phyloP scores from a whole-genome alignment of 23 tunicate genomes.

The Clavelina lepadiformis region DNA sequence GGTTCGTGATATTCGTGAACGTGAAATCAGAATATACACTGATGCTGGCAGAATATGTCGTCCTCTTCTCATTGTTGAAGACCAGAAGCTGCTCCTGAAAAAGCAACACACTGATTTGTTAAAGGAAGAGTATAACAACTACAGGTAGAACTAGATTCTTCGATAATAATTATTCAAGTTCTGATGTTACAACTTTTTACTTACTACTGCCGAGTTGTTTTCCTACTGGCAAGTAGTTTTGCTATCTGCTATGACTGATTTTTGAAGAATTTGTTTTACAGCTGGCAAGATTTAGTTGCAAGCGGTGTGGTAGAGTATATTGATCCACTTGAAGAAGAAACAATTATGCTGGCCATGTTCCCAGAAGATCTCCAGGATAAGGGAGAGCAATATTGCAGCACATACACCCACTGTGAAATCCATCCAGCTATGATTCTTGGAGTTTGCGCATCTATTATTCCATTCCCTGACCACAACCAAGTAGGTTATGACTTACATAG shows the following conservation, averaged over 20 bases:
- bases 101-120: constrained; percentile 83
- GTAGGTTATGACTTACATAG: neutral
- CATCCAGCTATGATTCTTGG: constrained; percentile 99
- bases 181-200: too few relatives aligned
- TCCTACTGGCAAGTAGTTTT: too few relatives aligned
- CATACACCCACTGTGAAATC: constrained; percentile 98
- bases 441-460: constrained; percentile 99
- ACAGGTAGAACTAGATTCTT: constrained; percentile 59
- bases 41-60: constrained; percentile 99
- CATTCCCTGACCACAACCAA: constrained; percentile 99
- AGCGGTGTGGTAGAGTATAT: constrained; percentile 99
- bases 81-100: constrained; percentile 92
- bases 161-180: too few relatives aligned
- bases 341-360: constrained; percentile 99
- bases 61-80: constrained; percentile 94
- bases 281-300: constrained; percentile 96
- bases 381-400: constrained; percentile 95
- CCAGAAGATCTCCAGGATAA: constrained; percentile 96
- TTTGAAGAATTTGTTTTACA: neutral
- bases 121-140: constrained; percentile 90
- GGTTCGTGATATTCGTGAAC: constrained; percentile 92
- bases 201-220: too few relatives aligned
- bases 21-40: constrained; percentile 98
- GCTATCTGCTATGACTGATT: neutral
- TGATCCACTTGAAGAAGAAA: constrained; percentile 98